Percentiles rank a stretch among this genome's conserved stretches.
These are phyloP conservation scores for Myrmecobius fasciatus DNA, from an alignment of 2,113 vertebrate genomes.

Conservation along the genomic window DNA sequence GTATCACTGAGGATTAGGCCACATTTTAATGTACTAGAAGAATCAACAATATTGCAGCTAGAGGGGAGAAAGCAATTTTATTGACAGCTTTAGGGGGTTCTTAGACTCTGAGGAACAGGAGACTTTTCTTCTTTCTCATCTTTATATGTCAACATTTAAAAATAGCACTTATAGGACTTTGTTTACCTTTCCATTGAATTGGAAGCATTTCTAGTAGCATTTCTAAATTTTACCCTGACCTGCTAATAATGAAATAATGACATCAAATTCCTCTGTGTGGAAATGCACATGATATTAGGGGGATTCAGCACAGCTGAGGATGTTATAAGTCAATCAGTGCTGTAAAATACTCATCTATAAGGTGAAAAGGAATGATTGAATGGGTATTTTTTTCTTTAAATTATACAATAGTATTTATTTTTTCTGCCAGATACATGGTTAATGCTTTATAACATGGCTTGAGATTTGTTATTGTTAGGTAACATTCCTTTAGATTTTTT, in stretches of 20 bases:
- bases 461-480: too few relatives aligned
- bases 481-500: too few relatives aligned
- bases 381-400: background rate
- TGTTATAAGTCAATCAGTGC: constrained; percentile 7
- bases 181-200: constrained; percentile 56
- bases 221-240: constrained; percentile 61
- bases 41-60: constrained; percentile 62
- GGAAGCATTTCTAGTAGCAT: constrained; percentile 33
- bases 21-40: constrained; percentile 50
- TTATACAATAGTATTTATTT: too few relatives aligned
- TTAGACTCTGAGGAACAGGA: constrained; percentile 60
- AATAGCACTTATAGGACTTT: constrained; percentile 64
- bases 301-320: background rate
- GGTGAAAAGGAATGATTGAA: constrained; percentile 6
- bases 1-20: background rate
- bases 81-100: constrained; percentile 71
- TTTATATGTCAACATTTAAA: constrained; percentile 69
- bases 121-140: constrained; percentile 63
- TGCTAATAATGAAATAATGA: constrained; percentile 18
- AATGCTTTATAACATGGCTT: too few relatives aligned
- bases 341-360: background rate
- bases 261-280: constrained; percentile 24
- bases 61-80: constrained; percentile 58
- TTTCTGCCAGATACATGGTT: too few relatives aligned
- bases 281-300: background rate